Evolutionary conservation across 2,797 vertebrate species (phyloP), one percentile per base, ranked within the genome.

Genomic region (Galago senegalensis): DNA sequence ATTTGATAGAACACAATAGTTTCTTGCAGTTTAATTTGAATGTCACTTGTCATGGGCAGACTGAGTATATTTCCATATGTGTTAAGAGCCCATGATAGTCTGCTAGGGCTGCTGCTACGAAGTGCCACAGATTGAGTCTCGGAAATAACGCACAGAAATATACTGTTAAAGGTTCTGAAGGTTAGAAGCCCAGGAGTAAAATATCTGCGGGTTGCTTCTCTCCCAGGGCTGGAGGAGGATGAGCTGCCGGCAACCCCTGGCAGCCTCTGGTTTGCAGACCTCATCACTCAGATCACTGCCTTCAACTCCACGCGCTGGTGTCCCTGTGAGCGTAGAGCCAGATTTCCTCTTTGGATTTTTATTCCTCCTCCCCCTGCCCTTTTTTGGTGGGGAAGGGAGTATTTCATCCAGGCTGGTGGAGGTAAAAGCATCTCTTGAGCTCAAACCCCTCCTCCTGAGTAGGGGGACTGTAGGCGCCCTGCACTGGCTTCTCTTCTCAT

Each of bases 21-120:
- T 81, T 86, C 60, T 37, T 86, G n/a, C 2, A 63, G 53, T 65
- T 96, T 65, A 73, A 75, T 69, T 53, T 87, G 34, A 91, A 77
- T 84, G 65, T 87, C 31, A 86, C 37, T 80, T 73, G 53, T n/a
- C 49, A 23, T 10, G 23, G 21, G 58, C 8, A 49, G 18, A 37
- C 63, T 67, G 65, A 86, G 10, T 40, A 53, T 29, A 63, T 79
- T 79, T 89, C 77, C 43, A 11, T n/a, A 67, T 37, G 67, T 90
- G n/a, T 61, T 61, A 70, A 72, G 37, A 29, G 34, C 31, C 40
- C 63, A 1, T 27, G 21, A 87, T 87, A 56, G 56, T 63, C 90
- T 63, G 29, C n/a, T 18, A 40, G n/a, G 25, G n/a, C 56, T 80
- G 18, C 67, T 49, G 37, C 37, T 56, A 65, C 34, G 29, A 83